A percentile compares a stretch with the other conserved stretches of the same genome.
These are phyloP conservation scores for Elgaria multicarinata DNA, from an alignment of 2,113 vertebrate species.

Conservation along the genomic window DNA sequence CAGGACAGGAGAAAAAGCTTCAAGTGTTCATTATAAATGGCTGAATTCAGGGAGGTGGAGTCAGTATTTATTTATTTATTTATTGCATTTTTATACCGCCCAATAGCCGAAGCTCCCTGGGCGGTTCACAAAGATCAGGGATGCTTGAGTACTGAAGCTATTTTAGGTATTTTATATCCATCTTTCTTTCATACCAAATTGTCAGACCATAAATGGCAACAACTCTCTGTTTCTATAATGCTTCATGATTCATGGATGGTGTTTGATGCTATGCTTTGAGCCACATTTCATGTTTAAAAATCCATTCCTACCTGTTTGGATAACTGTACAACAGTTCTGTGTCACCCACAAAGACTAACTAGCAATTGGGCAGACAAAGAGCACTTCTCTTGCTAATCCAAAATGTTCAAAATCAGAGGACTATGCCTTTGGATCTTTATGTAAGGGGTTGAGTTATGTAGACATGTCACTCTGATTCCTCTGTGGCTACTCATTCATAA, in stretches of 20 bases:
- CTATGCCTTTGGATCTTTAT: not conserved
- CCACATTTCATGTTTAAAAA: not conserved
- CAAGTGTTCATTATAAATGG: not conserved
- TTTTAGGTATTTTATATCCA: not conserved
- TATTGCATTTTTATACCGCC: too few species aligned
- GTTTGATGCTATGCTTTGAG: not conserved
- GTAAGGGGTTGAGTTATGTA: too few species aligned
- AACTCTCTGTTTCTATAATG: not conserved
- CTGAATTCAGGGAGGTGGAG: not conserved
- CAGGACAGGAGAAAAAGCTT: not conserved
- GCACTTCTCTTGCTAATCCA: not conserved
- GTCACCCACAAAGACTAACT: not conserved
- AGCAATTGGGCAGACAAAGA: not conserved
- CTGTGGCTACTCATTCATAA: not conserved
- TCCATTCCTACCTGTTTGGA: not conserved
- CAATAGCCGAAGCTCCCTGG: too few species aligned
- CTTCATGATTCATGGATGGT: not conserved
- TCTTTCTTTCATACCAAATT: not conserved
- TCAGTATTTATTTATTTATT: too few species aligned
- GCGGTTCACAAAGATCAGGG: too few species aligned
- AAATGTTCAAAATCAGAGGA: constrained; percentile 1
- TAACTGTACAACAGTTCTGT: not conserved
- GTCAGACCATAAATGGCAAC: not conserved
- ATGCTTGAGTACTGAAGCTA: not conserved
- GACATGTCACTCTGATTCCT: too few species aligned